Conservation (phyloP, 2,113 vertebrate species). For the Corythaeola cristata region DNA sequence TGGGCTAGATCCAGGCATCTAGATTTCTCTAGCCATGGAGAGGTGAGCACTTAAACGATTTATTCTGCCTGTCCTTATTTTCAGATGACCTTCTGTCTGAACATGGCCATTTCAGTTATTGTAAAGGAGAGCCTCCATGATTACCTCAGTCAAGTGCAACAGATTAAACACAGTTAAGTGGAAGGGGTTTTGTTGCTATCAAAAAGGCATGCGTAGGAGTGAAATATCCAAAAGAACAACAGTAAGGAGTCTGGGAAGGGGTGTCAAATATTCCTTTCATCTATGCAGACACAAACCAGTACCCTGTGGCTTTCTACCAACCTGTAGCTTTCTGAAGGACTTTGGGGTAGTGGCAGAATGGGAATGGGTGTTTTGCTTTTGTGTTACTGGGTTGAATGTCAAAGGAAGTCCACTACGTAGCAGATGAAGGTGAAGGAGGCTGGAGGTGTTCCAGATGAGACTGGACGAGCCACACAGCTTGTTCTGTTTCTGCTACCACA, state of each 20-base stretch:
- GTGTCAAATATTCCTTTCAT: slow-evolving; percentile 12
- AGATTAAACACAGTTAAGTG: neutral
- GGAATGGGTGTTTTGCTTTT: neutral
- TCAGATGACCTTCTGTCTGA: slow-evolving; percentile 1
- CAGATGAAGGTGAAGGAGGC: neutral
- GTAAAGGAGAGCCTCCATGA: neutral
- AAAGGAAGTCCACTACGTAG: neutral
- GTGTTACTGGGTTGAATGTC: neutral
- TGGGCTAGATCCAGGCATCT: neutral
- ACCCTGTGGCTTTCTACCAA: neutral
- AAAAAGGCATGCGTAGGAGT: neutral
- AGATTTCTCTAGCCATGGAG: neutral
- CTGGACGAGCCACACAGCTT: neutral
- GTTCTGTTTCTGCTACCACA: neutral
- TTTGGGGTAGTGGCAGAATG: neutral
- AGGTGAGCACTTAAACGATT: neutral
- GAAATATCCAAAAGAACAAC: neutral
- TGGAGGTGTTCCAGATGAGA: neutral
- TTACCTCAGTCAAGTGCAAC: slow-evolving; percentile 29
- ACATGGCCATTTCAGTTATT: neutral
- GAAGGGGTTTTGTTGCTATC: neutral
- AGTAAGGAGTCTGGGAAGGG: neutral
- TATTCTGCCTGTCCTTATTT: neutral
- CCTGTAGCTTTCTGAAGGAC: neutral
- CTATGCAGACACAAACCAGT: slow-evolving; percentile 19